phyloP scores from a whole-genome alignment of 2,888 invertebrate species.

The Dryobotodes eremita region DNA sequence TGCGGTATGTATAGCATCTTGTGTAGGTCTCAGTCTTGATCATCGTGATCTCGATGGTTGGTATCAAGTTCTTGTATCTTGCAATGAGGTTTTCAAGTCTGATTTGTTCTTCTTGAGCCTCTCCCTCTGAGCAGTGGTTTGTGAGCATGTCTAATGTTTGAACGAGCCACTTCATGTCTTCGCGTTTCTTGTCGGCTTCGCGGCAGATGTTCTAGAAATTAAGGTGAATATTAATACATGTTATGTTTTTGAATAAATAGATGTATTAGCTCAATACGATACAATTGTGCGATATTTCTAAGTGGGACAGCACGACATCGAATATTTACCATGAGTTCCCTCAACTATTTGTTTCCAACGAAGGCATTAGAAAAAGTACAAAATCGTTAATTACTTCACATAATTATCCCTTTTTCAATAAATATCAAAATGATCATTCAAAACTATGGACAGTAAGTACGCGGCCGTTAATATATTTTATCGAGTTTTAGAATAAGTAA shows the following conservation, averaged over 20 bases:
- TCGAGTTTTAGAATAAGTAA: too few species aligned
- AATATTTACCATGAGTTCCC: constrained; percentile 88
- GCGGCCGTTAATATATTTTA: background rate
- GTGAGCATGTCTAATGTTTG: constrained; percentile 97
- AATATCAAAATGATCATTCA: background rate
- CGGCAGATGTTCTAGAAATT: constrained; percentile 95
- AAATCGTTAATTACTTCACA: constrained; percentile 10
- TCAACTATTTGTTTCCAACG: constrained; percentile 80
- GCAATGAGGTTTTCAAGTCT: constrained; percentile 95
- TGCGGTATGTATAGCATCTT: constrained; percentile 97
- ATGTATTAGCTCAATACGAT: background rate
- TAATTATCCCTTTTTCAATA: background rate
- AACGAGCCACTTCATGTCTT: constrained; percentile 98
- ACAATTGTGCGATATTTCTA: background rate
- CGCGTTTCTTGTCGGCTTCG: constrained; percentile 97
- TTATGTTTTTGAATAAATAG: background rate
- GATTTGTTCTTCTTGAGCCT: constrained; percentile 95
- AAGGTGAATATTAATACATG: constrained; percentile 14
- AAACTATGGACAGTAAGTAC: too few species aligned
- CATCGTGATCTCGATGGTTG: constrained; percentile 97
- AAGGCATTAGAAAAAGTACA: constrained; percentile 70
- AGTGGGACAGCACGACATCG: constrained; percentile 14
- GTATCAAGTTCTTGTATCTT: constrained; percentile 97
- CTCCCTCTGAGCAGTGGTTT: constrained; percentile 95
- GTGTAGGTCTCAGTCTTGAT: constrained; percentile 98